Percentiles rank a stretch among this genome's conserved stretches.
Conservation (phyloP, 2,113 vertebrate genomes). For the Neotragus pygmaeus region DNA sequence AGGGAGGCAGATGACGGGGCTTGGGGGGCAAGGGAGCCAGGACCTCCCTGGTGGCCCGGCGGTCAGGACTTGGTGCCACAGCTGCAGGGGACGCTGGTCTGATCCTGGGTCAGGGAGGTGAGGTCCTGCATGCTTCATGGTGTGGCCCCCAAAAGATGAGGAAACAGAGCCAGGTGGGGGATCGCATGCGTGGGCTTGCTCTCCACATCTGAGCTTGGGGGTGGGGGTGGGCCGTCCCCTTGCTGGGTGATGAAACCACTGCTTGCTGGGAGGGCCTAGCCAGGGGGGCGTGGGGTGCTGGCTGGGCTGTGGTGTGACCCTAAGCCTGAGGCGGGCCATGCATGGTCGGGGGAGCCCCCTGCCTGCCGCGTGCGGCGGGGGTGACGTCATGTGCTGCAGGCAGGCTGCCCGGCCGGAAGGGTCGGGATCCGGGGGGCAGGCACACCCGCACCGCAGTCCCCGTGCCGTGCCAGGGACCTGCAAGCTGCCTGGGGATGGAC, state of each 20-base stretch:
- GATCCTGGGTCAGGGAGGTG: not conserved
- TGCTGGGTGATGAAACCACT: not conserved
- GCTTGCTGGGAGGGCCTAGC: no score
- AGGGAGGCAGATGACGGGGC: not conserved
- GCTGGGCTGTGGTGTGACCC: not conserved
- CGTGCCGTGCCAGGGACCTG: not conserved
- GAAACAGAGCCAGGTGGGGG: not conserved
- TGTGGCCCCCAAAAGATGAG: not conserved
- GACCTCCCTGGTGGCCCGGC: not conserved
- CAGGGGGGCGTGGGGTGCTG: not conserved
- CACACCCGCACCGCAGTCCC: fast-evolving
- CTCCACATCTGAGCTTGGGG: no score
- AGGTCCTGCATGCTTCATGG: not conserved
- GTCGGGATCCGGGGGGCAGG: not conserved
- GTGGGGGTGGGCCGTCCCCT: no score
- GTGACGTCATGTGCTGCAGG: fast-evolving
- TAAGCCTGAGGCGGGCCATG: fast-evolving
- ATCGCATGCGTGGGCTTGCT: fast-evolving
- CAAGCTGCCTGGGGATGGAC: fast-evolving
- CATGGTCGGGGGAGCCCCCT: fast-evolving
- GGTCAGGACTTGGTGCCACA: not conserved
- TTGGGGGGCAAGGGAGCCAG: not conserved
- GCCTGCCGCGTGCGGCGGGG: fast-evolving
- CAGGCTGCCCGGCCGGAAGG: not conserved
- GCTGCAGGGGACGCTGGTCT: fast-evolving